Percentiles rank a stretch among this genome's conserved stretches.
Conservation (phyloP, 2,113 vertebrate species). For the Chionomys nivalis region DNA sequence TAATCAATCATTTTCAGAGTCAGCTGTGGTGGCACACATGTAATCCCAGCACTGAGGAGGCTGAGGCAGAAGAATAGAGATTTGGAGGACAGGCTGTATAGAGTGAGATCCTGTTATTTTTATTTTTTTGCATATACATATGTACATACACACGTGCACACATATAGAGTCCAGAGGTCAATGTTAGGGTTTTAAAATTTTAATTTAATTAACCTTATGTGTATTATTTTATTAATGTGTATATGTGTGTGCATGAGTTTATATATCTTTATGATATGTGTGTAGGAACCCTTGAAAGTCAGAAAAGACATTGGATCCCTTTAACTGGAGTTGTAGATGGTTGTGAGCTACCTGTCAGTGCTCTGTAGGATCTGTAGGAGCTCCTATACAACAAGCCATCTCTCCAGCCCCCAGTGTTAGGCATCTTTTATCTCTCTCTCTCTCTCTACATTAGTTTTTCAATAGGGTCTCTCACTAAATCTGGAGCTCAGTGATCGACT, state of each 20-base stretch:
- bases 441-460: not conserved
- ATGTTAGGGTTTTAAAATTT: not conserved
- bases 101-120: not conserved
- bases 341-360: not conserved
- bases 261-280: not conserved
- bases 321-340: not conserved
- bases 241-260: not conserved
- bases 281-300: not conserved
- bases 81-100: not conserved
- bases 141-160: not conserved
- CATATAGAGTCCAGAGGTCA: not conserved
- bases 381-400: not conserved
- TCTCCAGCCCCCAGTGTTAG: not conserved
- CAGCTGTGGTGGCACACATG: not conserved
- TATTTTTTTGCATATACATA: not conserved
- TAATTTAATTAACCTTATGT: not conserved
- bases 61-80: not conserved
- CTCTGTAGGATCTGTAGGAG: not conserved
- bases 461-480: not conserved
- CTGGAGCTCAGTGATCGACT: not conserved
- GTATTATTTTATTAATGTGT: not conserved
- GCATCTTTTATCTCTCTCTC: not conserved
- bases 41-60: not conserved
- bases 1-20: not conserved
- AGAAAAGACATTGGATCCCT: not conserved